A percentile compares a stretch with the other conserved stretches of the same genome.
Conservation (phyloP, 2,888 invertebrate species). For the Tinea trinotella region DNA sequence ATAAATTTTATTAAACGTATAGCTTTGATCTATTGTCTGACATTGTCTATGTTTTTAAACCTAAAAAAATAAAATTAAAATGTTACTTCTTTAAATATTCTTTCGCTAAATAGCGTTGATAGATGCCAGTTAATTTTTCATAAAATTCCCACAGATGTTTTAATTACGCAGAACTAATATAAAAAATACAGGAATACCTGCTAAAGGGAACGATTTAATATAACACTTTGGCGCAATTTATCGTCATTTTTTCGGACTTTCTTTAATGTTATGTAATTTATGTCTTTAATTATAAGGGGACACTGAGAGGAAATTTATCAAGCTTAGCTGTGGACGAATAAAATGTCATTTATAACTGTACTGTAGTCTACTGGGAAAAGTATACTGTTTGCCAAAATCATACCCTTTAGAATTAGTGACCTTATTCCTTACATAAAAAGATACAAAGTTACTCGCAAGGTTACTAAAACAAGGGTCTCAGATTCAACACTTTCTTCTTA, state of each 20-base stretch:
- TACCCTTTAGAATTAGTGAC: neutral
- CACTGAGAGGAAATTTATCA: constrained; percentile 17
- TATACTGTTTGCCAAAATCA: neutral
- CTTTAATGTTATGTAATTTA: constrained; percentile 16
- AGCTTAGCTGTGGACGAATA: constrained; percentile 15
- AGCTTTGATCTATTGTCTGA: too few species aligned
- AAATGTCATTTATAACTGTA: constrained; percentile 16
- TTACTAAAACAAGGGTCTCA: neutral
- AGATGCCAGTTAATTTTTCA: too few species aligned
- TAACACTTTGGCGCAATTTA: constrained; percentile 15
- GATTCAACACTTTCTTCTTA: constrained; percentile 12
- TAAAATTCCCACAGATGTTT: neutral
- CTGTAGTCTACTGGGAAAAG: neutral
- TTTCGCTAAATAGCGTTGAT: too few species aligned
- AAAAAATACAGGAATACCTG: neutral
- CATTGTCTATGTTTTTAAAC: too few species aligned
- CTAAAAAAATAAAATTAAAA: too few species aligned
- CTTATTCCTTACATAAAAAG: neutral
- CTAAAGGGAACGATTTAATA: constrained; percentile 14
- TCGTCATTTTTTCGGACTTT: constrained; percentile 17
- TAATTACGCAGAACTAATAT: constrained; percentile 4
- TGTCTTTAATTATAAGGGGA: constrained; percentile 18
- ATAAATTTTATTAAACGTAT: too few species aligned
- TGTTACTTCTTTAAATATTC: too few species aligned
- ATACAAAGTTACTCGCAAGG: neutral